Evolutionary conservation across 2,888 invertebrate genomes (phyloP).

Genomic region (Stenurella melanura): DNA sequence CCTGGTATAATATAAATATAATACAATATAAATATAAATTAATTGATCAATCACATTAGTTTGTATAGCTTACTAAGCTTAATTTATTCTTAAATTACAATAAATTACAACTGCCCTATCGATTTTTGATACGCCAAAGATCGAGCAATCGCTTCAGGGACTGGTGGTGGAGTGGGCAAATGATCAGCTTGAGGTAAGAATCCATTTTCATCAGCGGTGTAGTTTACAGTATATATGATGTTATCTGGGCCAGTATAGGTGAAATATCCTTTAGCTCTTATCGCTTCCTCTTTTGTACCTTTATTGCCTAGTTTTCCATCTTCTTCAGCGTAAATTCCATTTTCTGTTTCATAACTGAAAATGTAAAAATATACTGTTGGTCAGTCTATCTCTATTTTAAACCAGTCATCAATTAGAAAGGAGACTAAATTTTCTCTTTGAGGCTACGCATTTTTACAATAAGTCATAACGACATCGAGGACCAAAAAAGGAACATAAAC

Average conservation of each 20-base stretch:
- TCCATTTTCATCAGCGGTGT: constrained; percentile 79
- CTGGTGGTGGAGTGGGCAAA: constrained; percentile 79
- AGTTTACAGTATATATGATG: constrained; percentile 76
- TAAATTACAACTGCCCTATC: constrained; percentile 17
- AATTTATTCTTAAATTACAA: neutral
- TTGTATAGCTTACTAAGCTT: neutral
- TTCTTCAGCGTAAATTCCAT: constrained; percentile 79
- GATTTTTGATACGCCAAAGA: constrained; percentile 73
- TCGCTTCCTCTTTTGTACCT: constrained; percentile 75
- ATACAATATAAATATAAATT: neutral
- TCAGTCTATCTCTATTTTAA: neutral
- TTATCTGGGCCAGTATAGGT: constrained; percentile 80
- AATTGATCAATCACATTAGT: neutral
- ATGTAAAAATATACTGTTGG: constrained; percentile 4
- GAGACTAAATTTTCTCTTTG: no score
- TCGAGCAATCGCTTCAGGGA: constrained; percentile 81
- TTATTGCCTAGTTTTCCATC: constrained; percentile 75
- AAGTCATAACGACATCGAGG: no score
- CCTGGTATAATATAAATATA: neutral
- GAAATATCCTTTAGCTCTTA: constrained; percentile 80
- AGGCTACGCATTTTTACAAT: no score
- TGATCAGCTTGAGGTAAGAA: constrained; percentile 75
- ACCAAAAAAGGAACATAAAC: no score
- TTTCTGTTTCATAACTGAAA: constrained; percentile 78
- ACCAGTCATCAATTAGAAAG: no score